phyloP scores from a whole-genome alignment of 2,113 vertebrate species.

The Dromiciops gliroides region DNA sequence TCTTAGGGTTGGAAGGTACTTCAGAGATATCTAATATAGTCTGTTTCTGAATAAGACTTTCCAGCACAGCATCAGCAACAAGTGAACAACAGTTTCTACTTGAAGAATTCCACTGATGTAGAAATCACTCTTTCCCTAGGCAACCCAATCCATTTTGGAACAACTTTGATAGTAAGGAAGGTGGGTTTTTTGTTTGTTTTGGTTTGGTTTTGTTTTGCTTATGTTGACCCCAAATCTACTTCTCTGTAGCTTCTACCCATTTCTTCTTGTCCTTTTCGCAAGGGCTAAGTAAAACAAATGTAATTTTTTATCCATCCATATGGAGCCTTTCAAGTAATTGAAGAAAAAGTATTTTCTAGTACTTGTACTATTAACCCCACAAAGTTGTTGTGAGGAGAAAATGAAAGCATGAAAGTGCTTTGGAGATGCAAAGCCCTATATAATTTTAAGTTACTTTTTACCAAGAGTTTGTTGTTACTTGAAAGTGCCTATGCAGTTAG shows the following conservation, averaged over 20 bases:
- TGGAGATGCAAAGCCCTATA: background rate
- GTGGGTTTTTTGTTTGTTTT: no score
- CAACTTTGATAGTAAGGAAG: background rate
- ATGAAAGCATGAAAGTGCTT: background rate
- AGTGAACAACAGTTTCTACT: background rate
- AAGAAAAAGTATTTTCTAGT: background rate
- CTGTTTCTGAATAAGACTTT: background rate
- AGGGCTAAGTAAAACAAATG: background rate
- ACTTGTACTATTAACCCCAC: background rate
- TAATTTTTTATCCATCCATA: background rate
- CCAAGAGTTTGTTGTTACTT: background rate
- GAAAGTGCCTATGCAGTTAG: no score
- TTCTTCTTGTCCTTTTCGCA: background rate
- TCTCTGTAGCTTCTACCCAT: background rate
- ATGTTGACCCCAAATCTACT: background rate
- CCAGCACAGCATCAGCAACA: background rate
- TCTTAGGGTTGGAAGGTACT: background rate
- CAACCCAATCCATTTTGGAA: background rate
- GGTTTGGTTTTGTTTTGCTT: background rate
- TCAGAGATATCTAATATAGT: background rate
- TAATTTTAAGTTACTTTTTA: background rate
- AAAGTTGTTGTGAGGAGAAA: background rate
- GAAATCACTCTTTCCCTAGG: background rate
- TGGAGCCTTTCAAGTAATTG: background rate
- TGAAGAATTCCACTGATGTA: background rate